A percentile compares a stretch with the other conserved stretches of the same genome.
phyloP scores from a whole-genome alignment of 2,113 vertebrate genomes.

The Sterna hirundo region DNA sequence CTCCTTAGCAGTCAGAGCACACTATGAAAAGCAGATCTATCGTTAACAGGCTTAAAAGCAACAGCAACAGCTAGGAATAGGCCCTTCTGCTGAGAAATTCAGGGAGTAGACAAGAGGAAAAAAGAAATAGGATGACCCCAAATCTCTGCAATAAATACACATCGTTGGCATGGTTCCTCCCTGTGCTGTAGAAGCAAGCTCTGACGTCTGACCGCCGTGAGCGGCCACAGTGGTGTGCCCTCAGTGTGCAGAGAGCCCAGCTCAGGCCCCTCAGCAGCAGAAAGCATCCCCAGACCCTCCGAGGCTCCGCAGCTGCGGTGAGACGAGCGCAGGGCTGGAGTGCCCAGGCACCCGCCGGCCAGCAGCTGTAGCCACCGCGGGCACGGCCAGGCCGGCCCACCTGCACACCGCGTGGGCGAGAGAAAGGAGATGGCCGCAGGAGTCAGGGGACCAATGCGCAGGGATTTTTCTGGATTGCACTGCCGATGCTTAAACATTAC shows the following conservation, averaged over 20 bases:
- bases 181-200: not conserved
- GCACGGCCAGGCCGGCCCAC: not conserved
- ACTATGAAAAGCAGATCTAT: not conserved
- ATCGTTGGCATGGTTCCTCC: not conserved
- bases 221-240: not conserved
- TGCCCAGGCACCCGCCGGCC: not conserved
- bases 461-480: not conserved
- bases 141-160: not conserved
- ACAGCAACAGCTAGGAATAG: not conserved
- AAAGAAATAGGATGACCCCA: not conserved
- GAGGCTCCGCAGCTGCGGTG: not conserved
- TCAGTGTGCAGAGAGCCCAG: not conserved
- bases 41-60: not conserved
- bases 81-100: not conserved
- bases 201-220: too few species aligned
- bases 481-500: not conserved
- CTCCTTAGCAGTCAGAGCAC: not conserved
- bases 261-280: not conserved
- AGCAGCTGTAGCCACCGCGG: rapidly evolving
- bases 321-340: not conserved
- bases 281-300: not conserved
- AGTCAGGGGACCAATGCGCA: not conserved
- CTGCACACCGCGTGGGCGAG: rapidly evolving
- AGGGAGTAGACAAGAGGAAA: not conserved
- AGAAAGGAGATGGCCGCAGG: not conserved